Conservation (phyloP, 2,888 invertebrate genomes). For the Synergus gifuensis region DNA sequence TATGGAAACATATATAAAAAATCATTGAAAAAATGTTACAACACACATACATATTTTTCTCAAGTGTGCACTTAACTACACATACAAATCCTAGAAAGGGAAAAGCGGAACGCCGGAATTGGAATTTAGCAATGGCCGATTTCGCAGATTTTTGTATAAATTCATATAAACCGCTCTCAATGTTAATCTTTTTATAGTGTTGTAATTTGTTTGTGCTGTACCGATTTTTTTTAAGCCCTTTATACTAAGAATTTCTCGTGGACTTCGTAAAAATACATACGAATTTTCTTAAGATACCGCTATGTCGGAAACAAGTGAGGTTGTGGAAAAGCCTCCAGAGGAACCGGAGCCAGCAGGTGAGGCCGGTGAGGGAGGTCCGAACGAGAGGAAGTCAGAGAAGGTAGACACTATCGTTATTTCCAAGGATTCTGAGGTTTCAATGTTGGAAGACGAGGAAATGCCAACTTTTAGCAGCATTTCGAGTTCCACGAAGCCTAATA, state of each 20-base stretch:
- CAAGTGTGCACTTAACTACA: no score
- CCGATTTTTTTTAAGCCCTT: not conserved
- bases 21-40: no score
- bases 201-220: not conserved
- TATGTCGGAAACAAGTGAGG: conserved; percentile 19
- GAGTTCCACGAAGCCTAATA: conserved; percentile 61
- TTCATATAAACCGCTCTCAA: not conserved
- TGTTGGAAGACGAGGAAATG: conserved; percentile 71
- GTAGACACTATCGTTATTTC: not conserved
- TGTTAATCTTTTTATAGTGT: conserved; percentile 14
- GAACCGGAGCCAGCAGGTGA: conserved; percentile 16
- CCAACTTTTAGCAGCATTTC: conserved; percentile 67
- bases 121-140: conserved; percentile 9
- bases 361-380: not conserved
- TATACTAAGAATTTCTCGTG: not conserved
- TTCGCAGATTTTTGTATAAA: not conserved
- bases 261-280: not conserved
- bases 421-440: conserved; percentile 52
- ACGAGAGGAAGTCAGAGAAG: not conserved
- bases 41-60: no score
- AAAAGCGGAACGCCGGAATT: conserved; percentile 14
- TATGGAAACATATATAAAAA: no score
- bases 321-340: conserved; percentile 19
- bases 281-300: not conserved
- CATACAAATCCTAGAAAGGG: no score